Evolutionary conservation across 2,113 vertebrate genomes (phyloP).

Genomic region (Struthio camelus): DNA sequence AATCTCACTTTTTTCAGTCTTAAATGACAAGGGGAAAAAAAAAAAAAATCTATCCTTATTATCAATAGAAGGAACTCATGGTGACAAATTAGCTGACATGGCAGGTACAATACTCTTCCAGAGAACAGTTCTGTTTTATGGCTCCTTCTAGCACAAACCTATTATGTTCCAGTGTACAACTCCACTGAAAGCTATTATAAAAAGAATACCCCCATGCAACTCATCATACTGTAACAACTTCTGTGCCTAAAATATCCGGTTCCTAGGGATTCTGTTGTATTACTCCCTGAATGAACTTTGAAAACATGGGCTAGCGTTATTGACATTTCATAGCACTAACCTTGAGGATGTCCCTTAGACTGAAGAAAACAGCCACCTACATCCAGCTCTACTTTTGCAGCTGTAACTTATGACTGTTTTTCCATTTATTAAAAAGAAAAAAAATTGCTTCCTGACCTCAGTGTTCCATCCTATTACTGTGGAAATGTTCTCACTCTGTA

Average conservation of each 20-base stretch:
- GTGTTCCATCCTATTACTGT: background rate
- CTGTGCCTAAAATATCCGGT: background rate
- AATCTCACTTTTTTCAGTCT: background rate
- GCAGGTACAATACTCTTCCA: constrained; percentile 3
- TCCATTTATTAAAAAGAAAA: background rate
- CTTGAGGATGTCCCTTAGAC: background rate
- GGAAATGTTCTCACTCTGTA: background rate
- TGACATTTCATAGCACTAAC: background rate
- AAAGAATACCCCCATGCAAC: background rate
- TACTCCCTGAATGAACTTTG: background rate
- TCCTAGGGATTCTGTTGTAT: background rate
- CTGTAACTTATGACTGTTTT: background rate
- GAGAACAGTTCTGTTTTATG: background rate
- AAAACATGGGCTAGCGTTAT: background rate
- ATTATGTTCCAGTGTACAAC: constrained; percentile 29
- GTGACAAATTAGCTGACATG: constrained; percentile 12
- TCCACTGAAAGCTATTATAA: background rate
- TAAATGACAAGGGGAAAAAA: background rate
- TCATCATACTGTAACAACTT: background rate
- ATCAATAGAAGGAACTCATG: constrained; percentile 37
- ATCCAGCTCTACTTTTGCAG: background rate
- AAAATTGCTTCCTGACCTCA: background rate
- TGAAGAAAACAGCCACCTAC: fast-evolving
- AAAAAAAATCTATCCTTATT: background rate
- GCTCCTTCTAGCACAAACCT: constrained; percentile 15